Base-by-base conservation (phyloP, 2,113 vertebrate species). In the Propithecus coquereli region DNA sequence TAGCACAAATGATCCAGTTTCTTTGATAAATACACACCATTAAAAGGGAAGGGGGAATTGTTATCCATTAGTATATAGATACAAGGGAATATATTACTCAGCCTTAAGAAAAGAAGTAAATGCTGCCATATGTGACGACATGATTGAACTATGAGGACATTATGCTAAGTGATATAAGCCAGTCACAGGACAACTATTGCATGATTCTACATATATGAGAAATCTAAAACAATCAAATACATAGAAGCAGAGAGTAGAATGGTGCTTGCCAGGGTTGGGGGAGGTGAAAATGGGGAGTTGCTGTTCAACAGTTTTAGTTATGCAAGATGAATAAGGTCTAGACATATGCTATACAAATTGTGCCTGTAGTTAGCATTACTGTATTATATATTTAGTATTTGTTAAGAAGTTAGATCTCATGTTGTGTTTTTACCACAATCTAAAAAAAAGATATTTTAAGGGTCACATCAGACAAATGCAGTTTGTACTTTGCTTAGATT, bases 231-330 rank as follows among this genome's bases (percentile, higher is more conserved):
- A 87, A 63, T 65, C 27, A 84, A 59, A 54, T 3, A 77, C 12
- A 81, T 6, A 12, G 17, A 63, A 91, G 6, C 23, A 30, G 11
- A 23, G 43, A 27, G 34, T 13, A 81, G 10, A 79, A 50, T 14
- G 30, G 20, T 40, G 3, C 12, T 52, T 73, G 11, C 12, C 3
- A n/a, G 20, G 20, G 32, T 0, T 71, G 34, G 34, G 22, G 22
- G 27, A n/a, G 5, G n/a, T n/a, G 10, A 11, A 18, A n/a, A 30
- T 9, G 9, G 10, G 3, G 11, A 37, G 4, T 5, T 54, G 4
- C n/a, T 23, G 4, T 13, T 77, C 43, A 82, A 14, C 2, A 54
- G 32, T 68, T 77, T 54, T 23, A 76, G 32, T 87, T 70, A 76
- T 2, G 2, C 22, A 37, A 63, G 50, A 17, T 45, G 8, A 90